These are phyloP conservation scores for Halichoeres trimaculatus DNA, from an alignment of 2,113 vertebrate species.

Conservation along the genomic window DNA sequence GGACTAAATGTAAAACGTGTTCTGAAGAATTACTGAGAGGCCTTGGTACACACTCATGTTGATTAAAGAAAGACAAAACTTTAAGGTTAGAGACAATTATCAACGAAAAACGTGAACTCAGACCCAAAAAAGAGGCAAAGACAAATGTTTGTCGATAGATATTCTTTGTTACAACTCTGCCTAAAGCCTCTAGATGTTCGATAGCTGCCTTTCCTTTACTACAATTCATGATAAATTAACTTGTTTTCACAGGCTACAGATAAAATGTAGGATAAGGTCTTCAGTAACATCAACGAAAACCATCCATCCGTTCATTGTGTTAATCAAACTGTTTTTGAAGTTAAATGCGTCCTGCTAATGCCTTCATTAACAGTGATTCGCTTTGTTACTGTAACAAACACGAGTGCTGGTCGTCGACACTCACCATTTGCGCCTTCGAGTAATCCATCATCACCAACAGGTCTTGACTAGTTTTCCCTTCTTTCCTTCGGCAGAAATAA, in stretches of 20 bases:
- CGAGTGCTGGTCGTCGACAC: constrained; percentile 71
- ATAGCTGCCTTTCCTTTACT: neutral
- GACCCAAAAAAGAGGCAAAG: neutral
- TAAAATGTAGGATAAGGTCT: neutral
- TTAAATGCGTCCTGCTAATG: neutral
- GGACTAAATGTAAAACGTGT: neutral
- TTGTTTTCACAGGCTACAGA: neutral
- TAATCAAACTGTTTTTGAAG: too few relatives aligned
- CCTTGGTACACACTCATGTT: neutral
- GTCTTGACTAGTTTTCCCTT: constrained; percentile 54
- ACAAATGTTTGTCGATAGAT: neutral
- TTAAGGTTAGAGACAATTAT: neutral
- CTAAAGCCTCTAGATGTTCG: neutral
- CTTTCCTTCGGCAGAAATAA: constrained; percentile 48
- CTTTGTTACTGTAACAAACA: constrained; percentile 79
- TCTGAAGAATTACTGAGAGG: neutral
- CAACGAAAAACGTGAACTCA: neutral
- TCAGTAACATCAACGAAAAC: neutral
- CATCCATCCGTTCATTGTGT: too few relatives aligned
- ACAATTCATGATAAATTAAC: neutral
- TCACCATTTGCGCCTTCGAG: constrained; percentile 85
- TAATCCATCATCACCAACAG: constrained; percentile 83
- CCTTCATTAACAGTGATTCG: constrained; percentile 24
- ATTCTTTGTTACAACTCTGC: neutral
- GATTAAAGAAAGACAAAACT: constrained; percentile 15